Base-by-base conservation (phyloP, 1,140 invertebrate genomes). In the Papilio glaucus region DNA sequence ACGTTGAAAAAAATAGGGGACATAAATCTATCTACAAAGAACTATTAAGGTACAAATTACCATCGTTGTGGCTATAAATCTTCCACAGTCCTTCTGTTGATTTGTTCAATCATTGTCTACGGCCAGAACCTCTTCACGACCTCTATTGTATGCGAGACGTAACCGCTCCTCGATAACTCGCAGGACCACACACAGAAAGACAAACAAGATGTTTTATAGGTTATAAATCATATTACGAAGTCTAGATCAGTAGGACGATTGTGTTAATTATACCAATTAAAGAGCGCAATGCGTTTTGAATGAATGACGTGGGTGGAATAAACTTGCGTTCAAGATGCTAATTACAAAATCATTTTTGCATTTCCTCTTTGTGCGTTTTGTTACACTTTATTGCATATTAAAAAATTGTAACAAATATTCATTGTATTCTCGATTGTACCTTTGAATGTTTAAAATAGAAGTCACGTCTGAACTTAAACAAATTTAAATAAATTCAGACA, bases 181-280 rank as follows among this genome's bases (percentile, higher is more conserved):
- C 8, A 53, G 21, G 62, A 38, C 62, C 62, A 65, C 37, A 38
- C 33, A 65, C 62, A 65, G 62, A 65, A 63, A 65, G 18, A 39
- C 62, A 65, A 65, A 65, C 62, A 21, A 39, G 62, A 65, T 12
- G 29, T 65, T 65, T 39, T 5, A 18, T 10, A 21, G 7, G 37
- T 63, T 63, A 63, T 63, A 33, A 63, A 63, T 63, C 57, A 60
- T 21, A 18, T 18, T 63, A 37, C 38, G 12, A 63, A 38, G 33
- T 63, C 61, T 63, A 63, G 61, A 63, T 63, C 61, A 63, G 61
- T 63, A 37, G 61, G 61, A 15, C 6, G 26, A 63, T 63, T 33
- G 15, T 15, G 37, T 18, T 63, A 63, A 63, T 37, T 63, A 37
- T 37, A 29, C 15, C n/a, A 38, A 38, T 63, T 37, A 63, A 15